Evolutionary conservation across 2,797 vertebrate species (phyloP).

Genomic region (Rhinella marina): DNA sequence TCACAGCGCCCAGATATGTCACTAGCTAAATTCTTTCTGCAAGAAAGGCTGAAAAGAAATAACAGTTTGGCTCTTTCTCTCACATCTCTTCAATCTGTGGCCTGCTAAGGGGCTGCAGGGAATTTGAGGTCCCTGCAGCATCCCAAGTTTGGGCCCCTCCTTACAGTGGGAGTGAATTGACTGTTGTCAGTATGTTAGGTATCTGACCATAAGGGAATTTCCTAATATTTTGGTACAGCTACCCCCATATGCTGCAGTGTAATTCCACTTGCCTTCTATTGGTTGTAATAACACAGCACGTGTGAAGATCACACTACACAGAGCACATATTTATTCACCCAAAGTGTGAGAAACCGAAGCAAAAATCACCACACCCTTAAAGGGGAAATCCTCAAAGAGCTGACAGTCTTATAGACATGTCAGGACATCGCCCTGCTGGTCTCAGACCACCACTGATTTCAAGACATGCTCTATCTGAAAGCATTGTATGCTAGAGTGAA

Average conservation of each 20-base stretch:
- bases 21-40: too few species aligned
- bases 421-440: neutral
- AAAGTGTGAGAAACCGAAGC: neutral
- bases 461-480: neutral
- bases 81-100: neutral
- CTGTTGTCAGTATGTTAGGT: neutral
- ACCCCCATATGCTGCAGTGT: neutral
- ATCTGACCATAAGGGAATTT: neutral
- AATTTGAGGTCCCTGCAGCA: neutral
- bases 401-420: neutral
- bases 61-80: too few species aligned
- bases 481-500: too few species aligned
- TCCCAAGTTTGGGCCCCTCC: neutral
- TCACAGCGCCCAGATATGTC: too few species aligned
- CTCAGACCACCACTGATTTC: neutral
- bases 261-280: neutral
- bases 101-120: neutral
- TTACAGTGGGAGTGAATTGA: neutral
- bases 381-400: neutral
- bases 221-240: neutral
- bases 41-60: too few species aligned
- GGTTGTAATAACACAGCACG: neutral
- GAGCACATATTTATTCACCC: neutral
- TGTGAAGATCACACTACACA: neutral
- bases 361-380: neutral